A percentile compares a stretch with the other conserved stretches of the same genome.
These are phyloP conservation scores for Thymelicus sylvestris DNA, from an alignment of 2,888 invertebrate species.

Conservation along the genomic window DNA sequence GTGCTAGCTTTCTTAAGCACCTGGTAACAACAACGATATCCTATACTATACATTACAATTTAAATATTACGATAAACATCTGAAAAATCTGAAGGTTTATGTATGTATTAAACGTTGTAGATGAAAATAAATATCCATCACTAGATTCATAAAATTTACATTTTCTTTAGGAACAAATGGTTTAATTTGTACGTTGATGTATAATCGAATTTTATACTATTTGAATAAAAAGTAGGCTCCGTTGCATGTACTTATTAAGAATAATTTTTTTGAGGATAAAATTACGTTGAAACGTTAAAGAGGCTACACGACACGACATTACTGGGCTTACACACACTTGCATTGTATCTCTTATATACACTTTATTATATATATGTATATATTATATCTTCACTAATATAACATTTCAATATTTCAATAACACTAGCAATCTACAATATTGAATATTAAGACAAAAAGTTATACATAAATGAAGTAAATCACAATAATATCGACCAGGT, in stretches of 20 bases:
- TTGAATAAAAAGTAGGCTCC: conserved; percentile 14
- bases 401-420: background rate
- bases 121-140: conserved; percentile 5
- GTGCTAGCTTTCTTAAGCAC: conserved; percentile 34
- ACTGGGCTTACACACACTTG: background rate
- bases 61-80: conserved; percentile 12
- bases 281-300: background rate
- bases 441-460: conserved; percentile 31
- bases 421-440: conserved; percentile 18
- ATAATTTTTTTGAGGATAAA: background rate
- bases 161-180: conserved; percentile 29
- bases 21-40: conserved; percentile 24
- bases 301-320: background rate
- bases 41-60: background rate
- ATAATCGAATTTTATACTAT: conserved; percentile 6
- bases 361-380: background rate
- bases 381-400: too few relatives aligned
- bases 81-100: background rate
- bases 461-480: conserved; percentile 39
- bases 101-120: conserved; percentile 7
- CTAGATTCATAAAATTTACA: conserved; percentile 12
- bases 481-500: conserved; percentile 42
- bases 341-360: conserved; percentile 5
- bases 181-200: conserved; percentile 28
- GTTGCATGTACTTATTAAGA: background rate